phyloP scores from a whole-genome alignment of 2,888 invertebrate genomes.

The Ochropacha duplaris region DNA sequence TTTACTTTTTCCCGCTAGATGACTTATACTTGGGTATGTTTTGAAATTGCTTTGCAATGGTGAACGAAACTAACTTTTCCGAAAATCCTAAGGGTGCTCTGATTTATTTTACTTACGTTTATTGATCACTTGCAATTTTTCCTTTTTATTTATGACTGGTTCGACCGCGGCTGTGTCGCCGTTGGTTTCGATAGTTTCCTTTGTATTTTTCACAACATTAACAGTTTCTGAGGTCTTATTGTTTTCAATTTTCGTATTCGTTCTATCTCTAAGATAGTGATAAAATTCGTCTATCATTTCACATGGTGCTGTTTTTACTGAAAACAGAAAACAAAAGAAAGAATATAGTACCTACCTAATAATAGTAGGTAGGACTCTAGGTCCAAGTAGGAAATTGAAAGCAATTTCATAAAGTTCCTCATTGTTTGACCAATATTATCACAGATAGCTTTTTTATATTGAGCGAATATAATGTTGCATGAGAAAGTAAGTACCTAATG shows the following conservation, averaged over 20 bases:
- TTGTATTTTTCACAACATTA: constrained; percentile 16
- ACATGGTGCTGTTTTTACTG: constrained; percentile 25
- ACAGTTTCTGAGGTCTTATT: constrained; percentile 13
- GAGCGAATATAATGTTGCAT: too few species aligned
- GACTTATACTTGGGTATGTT: neutral
- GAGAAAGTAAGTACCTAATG: too few species aligned
- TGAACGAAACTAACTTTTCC: too few species aligned
- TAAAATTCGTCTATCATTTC: constrained; percentile 17
- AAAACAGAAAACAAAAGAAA: neutral
- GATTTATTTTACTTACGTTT: constrained; percentile 34
- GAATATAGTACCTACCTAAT: neutral
- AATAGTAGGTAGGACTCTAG: neutral
- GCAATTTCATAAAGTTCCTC: too few species aligned
- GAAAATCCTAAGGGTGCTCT: too few species aligned
- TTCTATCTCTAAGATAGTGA: constrained; percentile 5
- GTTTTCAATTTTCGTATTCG: neutral
- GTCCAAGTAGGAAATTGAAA: too few species aligned
- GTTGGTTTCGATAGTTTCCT: constrained; percentile 3
- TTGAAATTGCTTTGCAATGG: too few species aligned
- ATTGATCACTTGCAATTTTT: constrained; percentile 17
- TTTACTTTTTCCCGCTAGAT: neutral
- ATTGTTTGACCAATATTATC: too few species aligned
- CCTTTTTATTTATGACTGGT: neutral
- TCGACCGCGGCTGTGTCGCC: neutral
- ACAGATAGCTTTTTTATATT: too few species aligned